Evolutionary conservation across 2,888 invertebrate genomes (phyloP).

Genomic region (Erannis defoliaria): DNA sequence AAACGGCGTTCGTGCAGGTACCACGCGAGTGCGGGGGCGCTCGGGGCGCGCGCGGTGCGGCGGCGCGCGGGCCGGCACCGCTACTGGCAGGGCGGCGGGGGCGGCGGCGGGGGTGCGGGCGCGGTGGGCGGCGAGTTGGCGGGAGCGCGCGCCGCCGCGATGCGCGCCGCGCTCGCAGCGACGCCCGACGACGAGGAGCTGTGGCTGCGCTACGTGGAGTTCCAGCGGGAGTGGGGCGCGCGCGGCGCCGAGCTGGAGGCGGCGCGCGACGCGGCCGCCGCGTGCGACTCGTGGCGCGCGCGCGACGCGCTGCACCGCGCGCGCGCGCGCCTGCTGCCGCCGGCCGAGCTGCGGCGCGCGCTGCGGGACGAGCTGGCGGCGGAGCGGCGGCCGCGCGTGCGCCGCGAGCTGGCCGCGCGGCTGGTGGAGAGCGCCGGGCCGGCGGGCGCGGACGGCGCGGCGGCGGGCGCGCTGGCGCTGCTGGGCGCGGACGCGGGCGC

Average conservation of each 20-base stretch:
- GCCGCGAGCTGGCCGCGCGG: slow-evolving; percentile 60
- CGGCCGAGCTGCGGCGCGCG: slow-evolving; percentile 38
- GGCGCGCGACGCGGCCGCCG: slow-evolving; percentile 38
- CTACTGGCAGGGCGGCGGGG: slow-evolving; percentile 13
- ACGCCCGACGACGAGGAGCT: slow-evolving; percentile 58
- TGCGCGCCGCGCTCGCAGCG: slow-evolving; percentile 59
- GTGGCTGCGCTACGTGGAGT: slow-evolving; percentile 60
- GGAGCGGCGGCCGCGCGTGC: slow-evolving; percentile 40
- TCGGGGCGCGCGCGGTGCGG: slow-evolving; percentile 18
- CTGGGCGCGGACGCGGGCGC: slow-evolving; percentile 47
- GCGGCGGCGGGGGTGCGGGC: slow-evolving; percentile 30
- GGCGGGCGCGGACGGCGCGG: slow-evolving; percentile 42
- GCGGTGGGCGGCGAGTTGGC: slow-evolving; percentile 34
- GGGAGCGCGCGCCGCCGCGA: slow-evolving; percentile 28
- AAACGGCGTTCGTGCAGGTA: neutral
- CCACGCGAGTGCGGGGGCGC: slow-evolving; percentile 30
- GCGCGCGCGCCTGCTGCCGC: slow-evolving; percentile 44
- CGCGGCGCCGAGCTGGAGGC: slow-evolving; percentile 46
- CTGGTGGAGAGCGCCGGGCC: slow-evolving; percentile 47
- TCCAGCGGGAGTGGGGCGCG: slow-evolving; percentile 53
- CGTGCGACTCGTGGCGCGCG: slow-evolving; percentile 29
- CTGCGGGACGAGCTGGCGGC: slow-evolving; percentile 30
- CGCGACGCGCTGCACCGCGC: slow-evolving; percentile 50
- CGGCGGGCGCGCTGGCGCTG: slow-evolving; percentile 49
- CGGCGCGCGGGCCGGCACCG: slow-evolving; percentile 29